Percentiles rank a stretch among this genome's conserved stretches.
These are phyloP conservation scores for Athetis lepigone DNA, from an alignment of 2,888 invertebrate genomes.

Conservation along the genomic window DNA sequence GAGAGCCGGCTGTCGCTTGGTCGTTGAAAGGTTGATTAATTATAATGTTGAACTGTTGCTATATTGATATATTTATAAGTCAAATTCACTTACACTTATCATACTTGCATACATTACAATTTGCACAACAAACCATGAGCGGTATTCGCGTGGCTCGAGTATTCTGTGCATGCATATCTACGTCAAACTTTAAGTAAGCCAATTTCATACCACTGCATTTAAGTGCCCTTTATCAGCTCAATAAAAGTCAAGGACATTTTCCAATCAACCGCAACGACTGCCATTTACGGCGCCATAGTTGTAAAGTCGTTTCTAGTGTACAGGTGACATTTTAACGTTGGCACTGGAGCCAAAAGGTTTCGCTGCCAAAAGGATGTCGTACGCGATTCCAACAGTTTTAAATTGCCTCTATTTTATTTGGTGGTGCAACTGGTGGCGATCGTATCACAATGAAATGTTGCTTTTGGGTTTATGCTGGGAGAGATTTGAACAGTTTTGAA, in stretches of 20 bases:
- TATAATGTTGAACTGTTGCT: no score
- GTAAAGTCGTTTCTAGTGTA: conserved; percentile 32
- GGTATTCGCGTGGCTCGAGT: no score
- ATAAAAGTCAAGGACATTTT: conserved; percentile 20
- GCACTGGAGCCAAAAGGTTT: conserved; percentile 52
- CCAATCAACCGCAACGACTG: not conserved
- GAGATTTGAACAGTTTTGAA: no score
- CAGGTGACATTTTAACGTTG: conserved; percentile 51
- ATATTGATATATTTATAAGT: no score
- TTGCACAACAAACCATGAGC: no score
- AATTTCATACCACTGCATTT: conserved; percentile 8
- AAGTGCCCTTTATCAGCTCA: conserved; percentile 9
- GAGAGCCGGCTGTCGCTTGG: no score
- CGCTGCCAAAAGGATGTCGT: conserved; percentile 32
- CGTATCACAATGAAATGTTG: conserved; percentile 38
- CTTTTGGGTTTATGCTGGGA: not conserved
- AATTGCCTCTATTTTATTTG: conserved; percentile 52
- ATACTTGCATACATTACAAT: not conserved
- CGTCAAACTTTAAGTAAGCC: not conserved
- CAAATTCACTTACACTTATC: not conserved
- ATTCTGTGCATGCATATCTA: not conserved
- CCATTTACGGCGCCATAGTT: conserved; percentile 4
- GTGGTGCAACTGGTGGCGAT: conserved; percentile 52
- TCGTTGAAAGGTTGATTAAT: no score
- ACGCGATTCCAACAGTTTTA: conserved; percentile 35